phyloP scores from a whole-genome alignment of 2,888 invertebrate genomes.

The Protodeltote pygarga region DNA sequence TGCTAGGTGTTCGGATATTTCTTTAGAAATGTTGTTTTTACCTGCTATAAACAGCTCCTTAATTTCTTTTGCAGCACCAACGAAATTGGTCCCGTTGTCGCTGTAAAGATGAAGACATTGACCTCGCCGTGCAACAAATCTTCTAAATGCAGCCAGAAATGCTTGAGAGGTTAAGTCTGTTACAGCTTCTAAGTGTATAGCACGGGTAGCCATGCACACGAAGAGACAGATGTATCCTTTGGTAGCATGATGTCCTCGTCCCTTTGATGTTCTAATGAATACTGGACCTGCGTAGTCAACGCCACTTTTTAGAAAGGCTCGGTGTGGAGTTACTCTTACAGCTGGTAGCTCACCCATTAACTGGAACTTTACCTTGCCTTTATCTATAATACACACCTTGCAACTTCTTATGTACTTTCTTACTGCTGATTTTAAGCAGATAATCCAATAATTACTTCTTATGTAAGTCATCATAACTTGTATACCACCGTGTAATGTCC shows the following conservation, averaged over 20 bases:
- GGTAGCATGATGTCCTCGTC: slow-evolving; percentile 24
- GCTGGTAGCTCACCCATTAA: slow-evolving; percentile 38
- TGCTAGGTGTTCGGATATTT: slow-evolving; percentile 17
- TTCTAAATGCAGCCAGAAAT: slow-evolving; percentile 34
- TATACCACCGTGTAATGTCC: slow-evolving; percentile 44
- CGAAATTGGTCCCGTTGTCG: slow-evolving; percentile 41
- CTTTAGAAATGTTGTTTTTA: slow-evolving; percentile 5
- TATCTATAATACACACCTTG: slow-evolving; percentile 20
- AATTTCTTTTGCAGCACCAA: slow-evolving; percentile 27
- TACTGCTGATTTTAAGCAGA: slow-evolving; percentile 14
- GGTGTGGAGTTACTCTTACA: slow-evolving; percentile 14
- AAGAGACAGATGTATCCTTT: slow-evolving; percentile 39
- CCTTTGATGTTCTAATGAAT: slow-evolving; percentile 13
- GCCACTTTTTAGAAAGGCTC: slow-evolving; percentile 20
- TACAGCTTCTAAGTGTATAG: slow-evolving; percentile 52
- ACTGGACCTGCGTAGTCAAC: slow-evolving; percentile 39
- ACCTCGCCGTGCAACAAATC: slow-evolving; percentile 35
- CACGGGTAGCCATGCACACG: slow-evolving; percentile 43
- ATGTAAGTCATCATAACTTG: slow-evolving; percentile 34
- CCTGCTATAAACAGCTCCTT: slow-evolving; percentile 8
- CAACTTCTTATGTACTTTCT: slow-evolving; percentile 24
- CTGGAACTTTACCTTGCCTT: slow-evolving; percentile 6
- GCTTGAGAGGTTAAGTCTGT: slow-evolving; percentile 44
- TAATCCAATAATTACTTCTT: slow-evolving; percentile 33
- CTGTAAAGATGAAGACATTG: slow-evolving; percentile 29